These are phyloP conservation scores for Lycocerus yunnanus DNA, from an alignment of 2,888 invertebrate genomes.

Conservation along the genomic window DNA sequence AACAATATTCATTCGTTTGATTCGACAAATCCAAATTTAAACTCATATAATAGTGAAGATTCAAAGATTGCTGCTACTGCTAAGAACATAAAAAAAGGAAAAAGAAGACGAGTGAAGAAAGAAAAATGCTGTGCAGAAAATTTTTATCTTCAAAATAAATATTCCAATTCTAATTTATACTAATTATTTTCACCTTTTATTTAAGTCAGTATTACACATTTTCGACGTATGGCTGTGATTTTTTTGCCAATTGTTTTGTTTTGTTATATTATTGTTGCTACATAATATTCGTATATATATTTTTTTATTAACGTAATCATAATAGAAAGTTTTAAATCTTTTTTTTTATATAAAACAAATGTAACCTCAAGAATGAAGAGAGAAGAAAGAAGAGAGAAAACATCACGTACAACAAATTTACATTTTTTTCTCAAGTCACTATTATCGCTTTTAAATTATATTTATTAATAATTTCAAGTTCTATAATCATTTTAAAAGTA, in stretches of 20 bases:
- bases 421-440: not conserved
- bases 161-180: not conserved
- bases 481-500: not conserved
- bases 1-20: slow-evolving; percentile 31
- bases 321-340: not conserved
- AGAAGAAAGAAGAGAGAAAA: not conserved
- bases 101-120: slow-evolving; percentile 5
- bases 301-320: slow-evolving; percentile 1
- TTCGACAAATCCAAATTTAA: not conserved
- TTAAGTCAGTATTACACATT: slow-evolving; percentile 5
- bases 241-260: not conserved
- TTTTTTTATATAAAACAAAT: not conserved
- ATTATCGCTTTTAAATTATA: not conserved
- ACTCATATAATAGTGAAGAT: not conserved
- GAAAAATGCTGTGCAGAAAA: slow-evolving; percentile 3
- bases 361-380: not conserved
- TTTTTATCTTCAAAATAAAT: slow-evolving; percentile 2
- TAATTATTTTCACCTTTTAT: not conserved
- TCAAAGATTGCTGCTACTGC: not conserved
- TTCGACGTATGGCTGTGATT: not conserved
- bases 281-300: not conserved
- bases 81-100: slow-evolving; percentile 3
- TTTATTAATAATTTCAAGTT: not conserved
- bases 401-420: not conserved
- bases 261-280: not conserved